Conservation (phyloP, 2,888 invertebrate species). For the Amphiduros pacificus region DNA sequence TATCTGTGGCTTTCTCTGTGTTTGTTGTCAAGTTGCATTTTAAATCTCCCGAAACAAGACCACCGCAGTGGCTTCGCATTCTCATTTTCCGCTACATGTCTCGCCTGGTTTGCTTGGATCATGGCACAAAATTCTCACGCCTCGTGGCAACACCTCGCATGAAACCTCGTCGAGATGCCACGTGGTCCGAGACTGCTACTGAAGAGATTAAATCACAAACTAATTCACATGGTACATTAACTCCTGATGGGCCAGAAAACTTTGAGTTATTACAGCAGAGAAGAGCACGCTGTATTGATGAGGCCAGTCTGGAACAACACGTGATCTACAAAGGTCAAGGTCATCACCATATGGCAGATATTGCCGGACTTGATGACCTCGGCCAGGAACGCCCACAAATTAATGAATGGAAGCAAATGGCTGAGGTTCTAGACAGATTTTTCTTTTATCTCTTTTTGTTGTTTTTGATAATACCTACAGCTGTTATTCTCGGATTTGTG, state of each 20-base stretch:
- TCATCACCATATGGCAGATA: background rate
- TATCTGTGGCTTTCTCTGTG: slow-evolving; percentile 2
- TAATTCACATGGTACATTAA: background rate
- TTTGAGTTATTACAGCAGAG: background rate
- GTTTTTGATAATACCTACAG: slow-evolving; percentile 18
- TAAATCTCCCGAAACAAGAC: background rate
- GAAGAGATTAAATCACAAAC: background rate
- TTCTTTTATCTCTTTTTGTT: slow-evolving; percentile 20
- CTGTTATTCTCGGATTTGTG: slow-evolving; percentile 15
- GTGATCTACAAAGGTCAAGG: background rate
- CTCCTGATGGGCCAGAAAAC: background rate
- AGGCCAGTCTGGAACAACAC: background rate
- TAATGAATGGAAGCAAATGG: slow-evolving; percentile 24
- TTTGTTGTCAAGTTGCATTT: slow-evolving; percentile 4
- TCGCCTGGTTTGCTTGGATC: background rate
- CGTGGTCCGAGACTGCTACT: background rate
- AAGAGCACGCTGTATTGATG: background rate
- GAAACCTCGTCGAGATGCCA: background rate
- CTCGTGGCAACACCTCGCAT: background rate
- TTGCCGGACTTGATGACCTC: background rate
- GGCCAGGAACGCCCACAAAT: background rate
- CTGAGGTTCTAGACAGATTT: slow-evolving; percentile 20
- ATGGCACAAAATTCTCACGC: background rate
- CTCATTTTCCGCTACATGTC: background rate
- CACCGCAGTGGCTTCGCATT: slow-evolving; percentile 5